These are phyloP conservation scores for Pristiophorus japonicus DNA, from an alignment of 2,113 vertebrate species.

Conservation along the genomic window DNA sequence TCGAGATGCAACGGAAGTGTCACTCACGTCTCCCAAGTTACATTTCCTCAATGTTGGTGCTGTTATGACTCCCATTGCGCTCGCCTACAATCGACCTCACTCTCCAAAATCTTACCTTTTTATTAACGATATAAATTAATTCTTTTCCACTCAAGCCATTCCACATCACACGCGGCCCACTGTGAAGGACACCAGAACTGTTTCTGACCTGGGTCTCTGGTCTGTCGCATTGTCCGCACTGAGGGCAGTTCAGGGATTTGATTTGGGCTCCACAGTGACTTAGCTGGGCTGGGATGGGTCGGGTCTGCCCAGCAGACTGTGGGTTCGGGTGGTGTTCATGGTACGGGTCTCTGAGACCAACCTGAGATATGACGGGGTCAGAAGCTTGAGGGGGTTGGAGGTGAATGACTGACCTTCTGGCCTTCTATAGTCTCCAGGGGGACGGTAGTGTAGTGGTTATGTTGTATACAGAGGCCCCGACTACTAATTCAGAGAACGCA, in stretches of 20 bases:
- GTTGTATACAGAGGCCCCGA: too few species aligned
- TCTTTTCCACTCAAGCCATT: neutral
- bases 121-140: neutral
- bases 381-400: neutral
- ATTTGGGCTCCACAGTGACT: neutral
- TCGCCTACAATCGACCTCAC: neutral
- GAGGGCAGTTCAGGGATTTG: neutral
- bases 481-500: too few species aligned
- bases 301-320: neutral
- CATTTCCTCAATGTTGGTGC: neutral
- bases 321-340: neutral
- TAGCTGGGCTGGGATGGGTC: too few species aligned
- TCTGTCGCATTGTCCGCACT: neutral
- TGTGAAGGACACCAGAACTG: neutral
- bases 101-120: neutral
- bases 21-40: neutral
- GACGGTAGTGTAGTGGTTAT: too few species aligned
- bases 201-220: neutral
- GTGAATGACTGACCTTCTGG: neutral
- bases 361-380: neutral
- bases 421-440: too few species aligned
- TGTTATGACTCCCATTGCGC: neutral
- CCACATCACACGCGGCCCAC: neutral
- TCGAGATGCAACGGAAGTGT: neutral
- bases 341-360: neutral